Conservation (phyloP, 2,797 vertebrate species). For the Channa striata region DNA sequence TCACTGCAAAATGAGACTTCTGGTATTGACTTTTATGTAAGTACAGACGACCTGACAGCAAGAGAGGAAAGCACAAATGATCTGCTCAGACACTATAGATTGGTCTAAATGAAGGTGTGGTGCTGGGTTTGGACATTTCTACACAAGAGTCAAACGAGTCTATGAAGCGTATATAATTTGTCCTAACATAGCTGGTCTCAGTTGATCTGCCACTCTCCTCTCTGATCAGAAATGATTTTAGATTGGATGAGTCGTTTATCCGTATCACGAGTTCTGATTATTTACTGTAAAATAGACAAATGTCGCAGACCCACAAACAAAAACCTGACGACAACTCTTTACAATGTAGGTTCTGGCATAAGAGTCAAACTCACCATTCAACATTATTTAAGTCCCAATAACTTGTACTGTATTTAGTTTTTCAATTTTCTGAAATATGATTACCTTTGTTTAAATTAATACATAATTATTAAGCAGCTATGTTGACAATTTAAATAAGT, state of each 20-base stretch:
- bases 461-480: not conserved
- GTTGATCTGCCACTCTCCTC: not conserved
- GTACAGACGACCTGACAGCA: not conserved
- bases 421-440: not conserved
- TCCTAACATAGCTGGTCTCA: not conserved
- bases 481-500: conserved; percentile 3
- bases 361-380: conserved; percentile 13
- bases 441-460: conserved; percentile 1
- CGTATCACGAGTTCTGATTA: not conserved
- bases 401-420: conserved; percentile 4
- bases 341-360: conserved; percentile 8
- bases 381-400: conserved; percentile 2
- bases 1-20: conserved; percentile 39
- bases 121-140: conserved; percentile 4
- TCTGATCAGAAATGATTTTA: not conserved
- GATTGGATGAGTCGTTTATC: not conserved
- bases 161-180: not conserved
- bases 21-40: conserved; percentile 21
- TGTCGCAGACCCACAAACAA: not conserved
- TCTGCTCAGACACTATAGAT: conserved; percentile 21
- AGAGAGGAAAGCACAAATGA: conserved; percentile 48
- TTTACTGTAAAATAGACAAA: not conserved
- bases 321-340: not conserved
- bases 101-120: conserved; percentile 2
- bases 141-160: not conserved